phyloP scores from a whole-genome alignment of 2,888 invertebrate species.

The Pinctada fucata region DNA sequence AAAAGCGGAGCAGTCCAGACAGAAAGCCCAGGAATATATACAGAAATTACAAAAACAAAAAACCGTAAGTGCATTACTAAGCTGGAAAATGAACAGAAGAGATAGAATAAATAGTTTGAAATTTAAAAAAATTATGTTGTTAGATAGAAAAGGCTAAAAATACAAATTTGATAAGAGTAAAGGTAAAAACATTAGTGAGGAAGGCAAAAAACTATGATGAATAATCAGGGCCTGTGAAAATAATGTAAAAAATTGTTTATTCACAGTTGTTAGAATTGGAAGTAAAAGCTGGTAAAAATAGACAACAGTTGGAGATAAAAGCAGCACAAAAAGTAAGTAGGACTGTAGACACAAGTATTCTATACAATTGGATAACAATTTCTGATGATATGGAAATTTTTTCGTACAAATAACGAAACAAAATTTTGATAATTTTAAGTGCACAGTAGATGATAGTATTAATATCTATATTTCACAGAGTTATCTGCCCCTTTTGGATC shows the following conservation, averaged over 20 bases:
- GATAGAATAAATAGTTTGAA: neutral
- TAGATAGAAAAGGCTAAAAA: neutral
- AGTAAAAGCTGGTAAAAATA: slow-evolving; percentile 65
- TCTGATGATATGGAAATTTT: too few species aligned
- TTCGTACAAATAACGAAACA: too few species aligned
- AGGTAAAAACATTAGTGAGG: too few species aligned
- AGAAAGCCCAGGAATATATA: slow-evolving; percentile 67
- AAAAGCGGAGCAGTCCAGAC: slow-evolving; percentile 52
- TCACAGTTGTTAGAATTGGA: slow-evolving; percentile 68
- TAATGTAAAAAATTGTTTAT: neutral
- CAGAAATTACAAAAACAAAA: slow-evolving; percentile 70
- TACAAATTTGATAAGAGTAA: too few species aligned
- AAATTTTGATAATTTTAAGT: too few species aligned
- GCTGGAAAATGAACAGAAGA: neutral
- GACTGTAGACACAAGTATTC: neutral
- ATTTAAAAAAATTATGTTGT: neutral
- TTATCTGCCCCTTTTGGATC: too few species aligned
- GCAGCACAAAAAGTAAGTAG: slow-evolving; percentile 59
- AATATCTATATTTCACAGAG: too few species aligned
- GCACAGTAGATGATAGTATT: too few species aligned
- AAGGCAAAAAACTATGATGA: too few species aligned
- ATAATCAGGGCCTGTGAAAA: too few species aligned
- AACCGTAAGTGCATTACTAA: slow-evolving; percentile 56
- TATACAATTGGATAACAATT: too few species aligned
- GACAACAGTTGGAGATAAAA: slow-evolving; percentile 65